phyloP scores from a whole-genome alignment of 2,113 vertebrate species.

The Protobothrops mucrosquamatus region DNA sequence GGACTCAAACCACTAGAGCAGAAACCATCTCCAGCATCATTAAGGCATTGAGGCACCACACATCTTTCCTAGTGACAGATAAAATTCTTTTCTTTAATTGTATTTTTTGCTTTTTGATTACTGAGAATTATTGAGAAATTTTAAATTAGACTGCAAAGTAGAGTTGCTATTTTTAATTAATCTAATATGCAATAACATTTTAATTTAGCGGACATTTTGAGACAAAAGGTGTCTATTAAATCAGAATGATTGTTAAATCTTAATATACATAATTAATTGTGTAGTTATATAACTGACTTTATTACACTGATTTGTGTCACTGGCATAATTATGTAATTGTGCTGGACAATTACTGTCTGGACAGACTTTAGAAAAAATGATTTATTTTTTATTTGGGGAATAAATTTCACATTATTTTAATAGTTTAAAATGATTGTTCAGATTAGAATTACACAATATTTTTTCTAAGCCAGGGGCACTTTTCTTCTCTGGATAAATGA shows the following conservation, averaged over 20 bases:
- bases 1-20: background rate
- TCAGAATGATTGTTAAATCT: background rate
- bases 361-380: background rate
- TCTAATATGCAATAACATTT: background rate
- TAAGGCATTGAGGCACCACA: background rate
- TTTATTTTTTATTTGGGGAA: background rate
- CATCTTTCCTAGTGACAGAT: background rate
- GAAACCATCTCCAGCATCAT: background rate
- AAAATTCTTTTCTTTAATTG: background rate
- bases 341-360: background rate
- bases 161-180: background rate
- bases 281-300: background rate
- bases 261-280: background rate
- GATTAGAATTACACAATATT: background rate
- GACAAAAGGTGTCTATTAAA: background rate
- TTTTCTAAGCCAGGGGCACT: background rate
- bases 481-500: background rate
- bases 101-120: background rate
- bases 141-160: background rate
- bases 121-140: background rate
- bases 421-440: background rate
- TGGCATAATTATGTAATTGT: background rate
- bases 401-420: background rate
- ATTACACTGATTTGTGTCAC: background rate
- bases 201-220: background rate